These are phyloP conservation scores for Coptodon bakossiorum DNA, from an alignment of 2,113 vertebrate species.

Conservation along the genomic window DNA sequence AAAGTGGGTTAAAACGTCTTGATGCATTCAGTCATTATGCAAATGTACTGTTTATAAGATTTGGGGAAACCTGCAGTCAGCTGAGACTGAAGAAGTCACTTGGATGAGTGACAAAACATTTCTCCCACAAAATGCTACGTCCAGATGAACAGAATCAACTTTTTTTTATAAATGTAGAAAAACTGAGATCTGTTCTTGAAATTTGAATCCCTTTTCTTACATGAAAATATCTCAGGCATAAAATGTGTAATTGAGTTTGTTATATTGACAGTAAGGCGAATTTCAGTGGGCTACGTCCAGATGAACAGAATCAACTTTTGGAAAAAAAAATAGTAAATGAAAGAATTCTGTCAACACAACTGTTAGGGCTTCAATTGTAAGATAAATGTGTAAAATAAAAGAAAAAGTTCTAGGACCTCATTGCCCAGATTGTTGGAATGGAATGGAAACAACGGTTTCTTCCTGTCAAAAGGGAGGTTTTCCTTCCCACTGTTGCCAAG, in stretches of 20 bases:
- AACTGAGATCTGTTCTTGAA: background rate
- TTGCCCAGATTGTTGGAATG: background rate
- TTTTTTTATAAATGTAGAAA: background rate
- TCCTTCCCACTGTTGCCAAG: background rate
- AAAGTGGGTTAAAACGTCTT: too few relatives aligned
- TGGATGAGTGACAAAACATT: too few relatives aligned
- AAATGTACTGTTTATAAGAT: too few relatives aligned
- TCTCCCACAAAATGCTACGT: too few relatives aligned
- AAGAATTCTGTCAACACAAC: fast-evolving
- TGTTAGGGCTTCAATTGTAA: background rate
- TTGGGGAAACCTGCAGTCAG: too few relatives aligned
- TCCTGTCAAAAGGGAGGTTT: background rate
- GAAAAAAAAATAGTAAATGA: background rate
- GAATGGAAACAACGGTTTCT: background rate
- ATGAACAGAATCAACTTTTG: too few relatives aligned
- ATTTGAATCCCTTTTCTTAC: background rate
- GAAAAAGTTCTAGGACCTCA: background rate
- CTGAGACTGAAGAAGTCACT: too few relatives aligned
- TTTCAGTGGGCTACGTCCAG: background rate
- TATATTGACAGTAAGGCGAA: background rate
- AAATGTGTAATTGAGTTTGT: background rate
- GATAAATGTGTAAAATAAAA: fast-evolving
- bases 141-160: too few relatives aligned
- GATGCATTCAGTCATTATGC: too few relatives aligned
- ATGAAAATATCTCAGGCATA: background rate